A percentile compares a stretch with the other conserved stretches of the same genome.
Conservation (phyloP, 1,140 invertebrate species). For the Tetramorium alpestre region DNA sequence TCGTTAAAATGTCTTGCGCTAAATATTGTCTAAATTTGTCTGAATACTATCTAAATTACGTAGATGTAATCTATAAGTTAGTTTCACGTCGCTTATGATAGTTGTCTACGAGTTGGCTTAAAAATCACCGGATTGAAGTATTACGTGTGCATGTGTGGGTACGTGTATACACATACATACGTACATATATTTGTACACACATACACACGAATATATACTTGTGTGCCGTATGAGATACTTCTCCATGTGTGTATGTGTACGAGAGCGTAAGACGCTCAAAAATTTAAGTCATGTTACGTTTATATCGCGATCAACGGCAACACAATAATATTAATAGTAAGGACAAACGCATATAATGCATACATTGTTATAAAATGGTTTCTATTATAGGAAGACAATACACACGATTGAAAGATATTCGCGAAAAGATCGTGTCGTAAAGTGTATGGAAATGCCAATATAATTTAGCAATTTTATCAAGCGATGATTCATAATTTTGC, state of each 20-base stretch:
- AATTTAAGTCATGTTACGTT: constrained; percentile 75
- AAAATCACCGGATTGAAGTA: constrained; percentile 69
- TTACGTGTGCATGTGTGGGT: constrained; percentile 67
- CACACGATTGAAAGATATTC: constrained; percentile 38
- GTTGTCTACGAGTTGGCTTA: constrained; percentile 72
- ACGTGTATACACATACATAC: constrained; percentile 1
- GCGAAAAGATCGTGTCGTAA: constrained; percentile 36
- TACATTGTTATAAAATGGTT: constrained; percentile 50
- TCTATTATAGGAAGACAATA: constrained; percentile 31
- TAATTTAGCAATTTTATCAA: constrained; percentile 58
- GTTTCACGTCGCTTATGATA: constrained; percentile 46
- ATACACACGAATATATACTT: constrained; percentile 49
- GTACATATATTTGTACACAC: too few relatives aligned
- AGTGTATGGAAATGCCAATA: constrained; percentile 54
- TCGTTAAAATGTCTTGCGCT: constrained; percentile 37
- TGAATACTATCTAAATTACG: not conserved
- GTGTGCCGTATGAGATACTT: constrained; percentile 58
- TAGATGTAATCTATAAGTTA: constrained; percentile 23
- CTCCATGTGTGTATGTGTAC: constrained; percentile 32
- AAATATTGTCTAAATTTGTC: not conserved
- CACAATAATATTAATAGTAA: constrained; percentile 39
- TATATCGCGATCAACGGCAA: constrained; percentile 43
- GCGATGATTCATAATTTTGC: constrained; percentile 56
- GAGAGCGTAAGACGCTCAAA: constrained; percentile 76
- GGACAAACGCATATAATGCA: constrained; percentile 50